These are phyloP conservation scores for Bubo blakistoni DNA, from an alignment of 2,113 vertebrate species.

Conservation along the genomic window DNA sequence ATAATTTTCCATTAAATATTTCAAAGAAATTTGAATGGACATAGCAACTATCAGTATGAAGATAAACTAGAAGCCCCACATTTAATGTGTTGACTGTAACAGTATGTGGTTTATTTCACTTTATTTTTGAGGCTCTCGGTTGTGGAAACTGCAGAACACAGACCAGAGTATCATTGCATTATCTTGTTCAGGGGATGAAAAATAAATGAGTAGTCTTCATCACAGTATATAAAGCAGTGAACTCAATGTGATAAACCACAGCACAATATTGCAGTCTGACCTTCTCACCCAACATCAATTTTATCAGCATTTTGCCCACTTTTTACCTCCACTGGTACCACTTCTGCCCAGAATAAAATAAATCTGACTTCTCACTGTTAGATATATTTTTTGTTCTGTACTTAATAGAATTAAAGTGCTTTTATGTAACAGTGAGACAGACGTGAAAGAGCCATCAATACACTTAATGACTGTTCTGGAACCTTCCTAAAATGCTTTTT, in stretches of 20 bases:
- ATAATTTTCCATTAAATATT: neutral
- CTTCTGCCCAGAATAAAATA: neutral
- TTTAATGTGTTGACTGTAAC: neutral
- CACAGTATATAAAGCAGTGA: neutral
- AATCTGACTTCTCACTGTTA: neutral
- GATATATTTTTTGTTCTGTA: neutral
- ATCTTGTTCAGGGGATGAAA: neutral
- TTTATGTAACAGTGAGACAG: neutral
- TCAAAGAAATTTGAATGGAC: neutral
- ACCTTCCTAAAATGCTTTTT: neutral
- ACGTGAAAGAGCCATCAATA: neutral
- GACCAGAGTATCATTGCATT: neutral
- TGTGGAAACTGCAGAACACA: neutral
- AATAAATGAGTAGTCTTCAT: neutral
- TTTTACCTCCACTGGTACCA: neutral
- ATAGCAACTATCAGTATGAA: neutral
- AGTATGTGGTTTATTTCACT: neutral
- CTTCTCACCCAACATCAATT: neutral
- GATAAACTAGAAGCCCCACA: neutral
- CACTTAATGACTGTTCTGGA: neutral
- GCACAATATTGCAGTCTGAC: neutral
- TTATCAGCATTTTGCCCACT: neutral
- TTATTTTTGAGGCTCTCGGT: neutral
- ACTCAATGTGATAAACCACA: neutral
- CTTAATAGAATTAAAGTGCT: neutral